Percentiles rank a stretch among this genome's conserved stretches.
Evolutionary conservation across 2,113 vertebrate genomes (phyloP).

Genomic region (Amphiprion percula): DNA sequence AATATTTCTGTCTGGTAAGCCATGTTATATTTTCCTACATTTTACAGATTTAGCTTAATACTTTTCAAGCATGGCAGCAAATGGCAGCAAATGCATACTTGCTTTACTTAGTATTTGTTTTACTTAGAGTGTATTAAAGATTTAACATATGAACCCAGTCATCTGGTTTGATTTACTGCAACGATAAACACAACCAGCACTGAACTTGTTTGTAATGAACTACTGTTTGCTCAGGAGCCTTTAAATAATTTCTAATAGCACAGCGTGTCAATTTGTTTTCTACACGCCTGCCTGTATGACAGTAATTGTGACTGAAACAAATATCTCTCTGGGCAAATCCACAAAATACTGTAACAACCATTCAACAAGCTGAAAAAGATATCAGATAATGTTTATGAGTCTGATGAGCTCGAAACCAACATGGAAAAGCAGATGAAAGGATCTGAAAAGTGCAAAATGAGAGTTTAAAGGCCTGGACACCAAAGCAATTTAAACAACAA

Average conservation of each 20-base stretch:
- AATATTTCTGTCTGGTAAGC: conserved; percentile 57
- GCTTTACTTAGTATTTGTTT: conserved; percentile 52
- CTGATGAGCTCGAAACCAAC: background rate
- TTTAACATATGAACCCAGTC: conserved; percentile 58
- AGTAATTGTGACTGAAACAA: conserved; percentile 32
- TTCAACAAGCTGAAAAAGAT: conserved; percentile 7
- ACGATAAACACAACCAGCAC: conserved; percentile 49
- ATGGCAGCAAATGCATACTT: conserved; percentile 26
- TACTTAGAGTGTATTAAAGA: conserved; percentile 49
- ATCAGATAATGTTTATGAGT: background rate
- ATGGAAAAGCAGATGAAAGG: background rate
- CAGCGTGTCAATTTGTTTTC: conserved; percentile 12
- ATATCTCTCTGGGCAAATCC: conserved; percentile 11
- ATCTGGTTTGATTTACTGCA: conserved; percentile 67
- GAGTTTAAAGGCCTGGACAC: background rate
- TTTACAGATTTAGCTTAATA: conserved; percentile 56
- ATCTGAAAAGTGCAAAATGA: background rate
- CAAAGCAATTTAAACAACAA: background rate
- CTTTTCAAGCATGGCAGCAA: conserved; percentile 34
- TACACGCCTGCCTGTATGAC: conserved; percentile 6
- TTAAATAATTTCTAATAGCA: conserved; percentile 12
- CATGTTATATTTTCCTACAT: conserved; percentile 52
- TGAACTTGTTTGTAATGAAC: conserved; percentile 47
- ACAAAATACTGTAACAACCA: background rate
- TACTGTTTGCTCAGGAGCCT: conserved; percentile 48